Percentiles rank a stretch among this genome's conserved stretches.
Evolutionary conservation across 53 echinoderm and acorn worm genomes (phyloP).

Genomic region (Arbacia lixula): DNA sequence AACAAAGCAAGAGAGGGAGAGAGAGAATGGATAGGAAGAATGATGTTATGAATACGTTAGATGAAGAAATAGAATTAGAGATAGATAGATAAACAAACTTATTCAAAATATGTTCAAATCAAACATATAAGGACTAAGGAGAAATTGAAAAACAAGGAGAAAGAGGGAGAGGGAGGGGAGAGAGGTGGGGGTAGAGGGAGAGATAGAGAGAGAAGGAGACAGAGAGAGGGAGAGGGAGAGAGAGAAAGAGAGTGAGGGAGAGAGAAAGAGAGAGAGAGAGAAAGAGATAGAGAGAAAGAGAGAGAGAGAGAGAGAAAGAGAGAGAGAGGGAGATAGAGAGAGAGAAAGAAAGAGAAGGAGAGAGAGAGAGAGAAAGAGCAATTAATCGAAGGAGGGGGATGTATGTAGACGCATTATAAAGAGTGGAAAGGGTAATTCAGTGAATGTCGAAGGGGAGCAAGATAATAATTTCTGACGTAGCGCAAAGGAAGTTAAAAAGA

Average conservation of each 20-base stretch:
- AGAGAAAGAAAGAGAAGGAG: background rate
- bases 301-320: background rate
- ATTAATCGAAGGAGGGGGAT: background rate
- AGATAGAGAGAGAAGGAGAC: background rate
- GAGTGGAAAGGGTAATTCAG: too few species aligned
- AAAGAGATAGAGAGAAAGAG: background rate
- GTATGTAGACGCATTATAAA: background rate
- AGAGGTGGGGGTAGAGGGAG: background rate
- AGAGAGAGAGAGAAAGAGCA: background rate
- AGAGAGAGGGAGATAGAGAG: too few species aligned
- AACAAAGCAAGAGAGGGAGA: too few species aligned
- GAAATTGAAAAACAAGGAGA: background rate
- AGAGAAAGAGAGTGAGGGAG: background rate
- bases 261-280: background rate
- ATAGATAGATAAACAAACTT: too few species aligned
- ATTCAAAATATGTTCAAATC: too few species aligned
- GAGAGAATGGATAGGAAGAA: too few species aligned
- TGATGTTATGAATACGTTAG: too few species aligned
- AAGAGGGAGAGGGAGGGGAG: background rate
- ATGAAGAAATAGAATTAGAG: too few species aligned
- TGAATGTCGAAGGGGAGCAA: too few species aligned
- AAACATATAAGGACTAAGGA: too few species aligned
- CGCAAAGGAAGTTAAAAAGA: too few species aligned
- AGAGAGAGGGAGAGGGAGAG: background rate
- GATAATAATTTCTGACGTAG: too few species aligned